These are phyloP conservation scores for Apomyelois bistriatella DNA, from an alignment of 2,888 invertebrate species.

Conservation along the genomic window DNA sequence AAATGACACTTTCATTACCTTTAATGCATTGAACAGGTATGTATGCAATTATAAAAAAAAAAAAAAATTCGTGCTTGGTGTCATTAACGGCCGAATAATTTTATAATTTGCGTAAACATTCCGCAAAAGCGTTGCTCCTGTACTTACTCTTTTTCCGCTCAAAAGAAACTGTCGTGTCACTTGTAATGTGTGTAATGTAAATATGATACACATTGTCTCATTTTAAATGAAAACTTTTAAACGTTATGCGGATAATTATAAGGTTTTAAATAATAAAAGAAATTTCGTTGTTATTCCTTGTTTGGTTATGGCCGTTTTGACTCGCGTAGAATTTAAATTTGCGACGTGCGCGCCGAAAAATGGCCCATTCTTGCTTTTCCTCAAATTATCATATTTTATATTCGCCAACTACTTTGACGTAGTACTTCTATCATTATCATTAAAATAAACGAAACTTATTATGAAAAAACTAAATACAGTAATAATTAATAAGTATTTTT, in stretches of 20 bases:
- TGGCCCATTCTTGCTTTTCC: not conserved
- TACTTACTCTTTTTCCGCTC: not conserved
- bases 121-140: not conserved
- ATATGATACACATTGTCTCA: not conserved
- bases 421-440: not conserved
- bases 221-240: not conserved
- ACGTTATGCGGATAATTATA: not conserved
- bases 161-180: constrained; percentile 1
- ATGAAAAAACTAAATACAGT: constrained; percentile 6
- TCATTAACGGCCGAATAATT: constrained; percentile 27
- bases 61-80: constrained; percentile 20
- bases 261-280: not conserved
- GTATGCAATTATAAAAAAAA: constrained; percentile 2
- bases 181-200: not conserved
- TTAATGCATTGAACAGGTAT: constrained; percentile 3
- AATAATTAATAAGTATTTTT: too few relatives aligned
- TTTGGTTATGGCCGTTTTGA: not conserved
- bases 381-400: constrained; percentile 1
- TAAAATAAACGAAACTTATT: constrained; percentile 4
- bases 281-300: not conserved
- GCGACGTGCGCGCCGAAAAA: constrained; percentile 5
- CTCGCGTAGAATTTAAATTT: constrained; percentile 11
- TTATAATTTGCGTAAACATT: constrained; percentile 20
- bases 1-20: not conserved
- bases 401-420: not conserved